Percentiles rank a stretch among this genome's conserved stretches.
phyloP scores from a whole-genome alignment of 2,113 vertebrate genomes.

The Pavo muticus region DNA sequence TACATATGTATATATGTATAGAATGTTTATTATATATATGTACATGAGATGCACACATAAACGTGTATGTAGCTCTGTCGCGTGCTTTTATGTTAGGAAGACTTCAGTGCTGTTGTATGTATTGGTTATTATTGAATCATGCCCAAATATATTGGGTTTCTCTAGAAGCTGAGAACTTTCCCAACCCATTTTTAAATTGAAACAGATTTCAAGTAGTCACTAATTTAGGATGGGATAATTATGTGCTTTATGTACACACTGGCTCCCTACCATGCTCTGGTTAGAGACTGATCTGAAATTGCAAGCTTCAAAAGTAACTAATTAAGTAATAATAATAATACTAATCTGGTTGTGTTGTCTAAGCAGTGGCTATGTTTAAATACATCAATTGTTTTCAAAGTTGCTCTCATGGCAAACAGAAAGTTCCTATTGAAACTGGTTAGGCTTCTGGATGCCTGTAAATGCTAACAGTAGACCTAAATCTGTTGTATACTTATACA shows the following conservation, averaged over 20 bases:
- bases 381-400: accelerated
- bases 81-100: neutral
- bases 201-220: neutral
- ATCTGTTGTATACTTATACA: neutral
- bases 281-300: neutral
- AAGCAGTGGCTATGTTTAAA: neutral
- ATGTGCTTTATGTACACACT: neutral
- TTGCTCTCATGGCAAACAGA: neutral
- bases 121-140: neutral
- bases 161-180: neutral
- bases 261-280: neutral
- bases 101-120: neutral
- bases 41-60: neutral
- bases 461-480: neutral
- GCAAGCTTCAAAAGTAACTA: neutral
- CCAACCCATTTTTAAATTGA: neutral
- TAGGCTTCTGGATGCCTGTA: neutral
- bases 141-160: neutral
- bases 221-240: neutral
- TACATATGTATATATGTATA: neutral
- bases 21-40: neutral
- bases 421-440: neutral
- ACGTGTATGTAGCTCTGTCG: neutral
- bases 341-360: neutral
- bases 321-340: neutral